Evolutionary conservation across 2,888 invertebrate species (phyloP).

Genomic region (Drosophila glabriapex): DNA sequence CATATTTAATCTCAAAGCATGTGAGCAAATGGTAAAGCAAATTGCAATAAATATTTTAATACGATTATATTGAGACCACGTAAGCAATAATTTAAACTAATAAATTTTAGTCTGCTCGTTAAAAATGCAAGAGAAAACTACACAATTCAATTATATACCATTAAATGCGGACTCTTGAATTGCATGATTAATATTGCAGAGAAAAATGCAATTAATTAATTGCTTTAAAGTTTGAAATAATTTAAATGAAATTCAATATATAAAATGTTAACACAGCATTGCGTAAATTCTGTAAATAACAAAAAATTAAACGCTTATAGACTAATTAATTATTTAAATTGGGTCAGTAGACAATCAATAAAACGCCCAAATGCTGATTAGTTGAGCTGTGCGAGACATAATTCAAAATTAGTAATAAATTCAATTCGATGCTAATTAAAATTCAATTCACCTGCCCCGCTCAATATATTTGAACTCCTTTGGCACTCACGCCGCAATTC

Average conservation of each 20-base stretch:
- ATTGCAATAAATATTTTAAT: not conserved
- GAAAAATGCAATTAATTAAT: not conserved
- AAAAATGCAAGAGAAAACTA: not conserved
- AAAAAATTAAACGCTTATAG: not conserved
- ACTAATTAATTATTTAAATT: constrained; percentile 11
- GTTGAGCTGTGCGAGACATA: constrained; percentile 2
- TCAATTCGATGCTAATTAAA: constrained; percentile 60
- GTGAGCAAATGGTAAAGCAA: not conserved
- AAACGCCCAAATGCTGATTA: constrained; percentile 10
- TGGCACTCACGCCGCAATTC: constrained; percentile 37
- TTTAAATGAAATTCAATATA: not conserved
- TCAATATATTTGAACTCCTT: constrained; percentile 57
- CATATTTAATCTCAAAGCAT: constrained; percentile 1
- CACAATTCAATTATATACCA: not conserved
- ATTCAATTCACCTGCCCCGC: constrained; percentile 57
- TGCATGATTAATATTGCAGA: not conserved
- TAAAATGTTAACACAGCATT: not conserved
- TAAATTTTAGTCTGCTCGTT: not conserved
- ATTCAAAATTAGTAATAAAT: constrained; percentile 38
- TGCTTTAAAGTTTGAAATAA: not conserved
- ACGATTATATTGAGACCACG: not conserved
- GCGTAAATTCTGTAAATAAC: not conserved
- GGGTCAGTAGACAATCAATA: constrained; percentile 12
- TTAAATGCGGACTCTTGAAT: not conserved
- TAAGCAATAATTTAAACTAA: not conserved